Percentiles rank a stretch among this genome's conserved stretches.
Evolutionary conservation across 1,140 invertebrate genomes (phyloP).

Genomic region (Caenorhabditis briggsae): DNA sequence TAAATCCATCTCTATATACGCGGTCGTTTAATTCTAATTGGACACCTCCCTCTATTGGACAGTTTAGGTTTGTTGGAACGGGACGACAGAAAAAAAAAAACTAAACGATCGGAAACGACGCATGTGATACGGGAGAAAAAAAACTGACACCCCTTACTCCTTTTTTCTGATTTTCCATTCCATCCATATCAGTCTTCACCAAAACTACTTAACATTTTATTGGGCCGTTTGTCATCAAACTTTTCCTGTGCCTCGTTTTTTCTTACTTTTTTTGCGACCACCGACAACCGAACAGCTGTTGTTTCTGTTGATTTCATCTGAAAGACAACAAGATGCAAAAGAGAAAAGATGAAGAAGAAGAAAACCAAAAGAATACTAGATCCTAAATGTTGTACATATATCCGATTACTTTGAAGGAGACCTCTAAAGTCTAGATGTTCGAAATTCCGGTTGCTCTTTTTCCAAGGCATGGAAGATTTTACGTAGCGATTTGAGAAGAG

Average conservation of each 20-base stretch:
- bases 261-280: neutral
- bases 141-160: neutral
- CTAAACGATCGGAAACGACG: conserved; percentile 15
- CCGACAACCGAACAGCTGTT: conserved; percentile 17
- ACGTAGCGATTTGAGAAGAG: neutral
- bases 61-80: conserved; percentile 17
- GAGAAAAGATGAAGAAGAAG: neutral
- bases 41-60: conserved; percentile 13
- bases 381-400: conserved; percentile 6
- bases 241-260: neutral
- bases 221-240: conserved; percentile 40
- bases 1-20: conserved; percentile 27
- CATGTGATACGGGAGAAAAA: conserved; percentile 25
- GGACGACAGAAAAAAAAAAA: neutral
- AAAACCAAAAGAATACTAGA: neutral
- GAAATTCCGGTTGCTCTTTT: conserved; percentile 49
- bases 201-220: conserved; percentile 22
- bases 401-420: conserved; percentile 20
- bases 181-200: conserved; percentile 41
- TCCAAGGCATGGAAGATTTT: conserved; percentile 20
- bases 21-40: conserved; percentile 25
- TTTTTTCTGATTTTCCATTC: conserved; percentile 42
- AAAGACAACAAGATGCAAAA: conserved; percentile 25
- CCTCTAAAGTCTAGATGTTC: neutral
- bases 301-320: conserved; percentile 37